These are phyloP conservation scores for Papilio xuthus DNA, from an alignment of 1,140 invertebrate genomes.

Conservation along the genomic window DNA sequence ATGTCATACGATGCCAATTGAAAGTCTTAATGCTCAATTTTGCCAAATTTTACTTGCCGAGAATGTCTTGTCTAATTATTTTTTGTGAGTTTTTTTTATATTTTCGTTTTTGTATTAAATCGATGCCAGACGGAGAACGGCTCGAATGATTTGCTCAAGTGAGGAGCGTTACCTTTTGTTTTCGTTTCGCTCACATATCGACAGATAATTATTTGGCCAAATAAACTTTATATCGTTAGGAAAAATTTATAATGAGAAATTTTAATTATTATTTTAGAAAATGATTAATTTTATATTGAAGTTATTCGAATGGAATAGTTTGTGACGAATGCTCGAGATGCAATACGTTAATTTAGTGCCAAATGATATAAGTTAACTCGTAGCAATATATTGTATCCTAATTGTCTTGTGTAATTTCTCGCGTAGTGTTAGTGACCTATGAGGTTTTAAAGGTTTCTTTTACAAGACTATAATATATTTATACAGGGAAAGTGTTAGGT, in stretches of 20 bases:
- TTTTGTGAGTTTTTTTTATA: constrained; percentile 57
- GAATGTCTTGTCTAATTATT: constrained; percentile 72
- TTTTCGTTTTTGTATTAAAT: constrained; percentile 34
- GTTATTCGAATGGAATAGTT: constrained; percentile 70
- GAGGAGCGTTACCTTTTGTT: constrained; percentile 59
- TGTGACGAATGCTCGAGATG: constrained; percentile 78
- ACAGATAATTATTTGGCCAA: constrained; percentile 62
- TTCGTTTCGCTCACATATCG: constrained; percentile 58
- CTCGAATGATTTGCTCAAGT: constrained; percentile 73
- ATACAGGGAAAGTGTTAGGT: constrained; percentile 81
- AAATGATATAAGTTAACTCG: constrained; percentile 82
- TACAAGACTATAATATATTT: constrained; percentile 80
- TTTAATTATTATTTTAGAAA: constrained; percentile 70
- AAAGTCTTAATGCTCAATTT: constrained; percentile 80
- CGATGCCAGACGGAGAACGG: constrained; percentile 54
- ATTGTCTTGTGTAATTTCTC: constrained; percentile 79
- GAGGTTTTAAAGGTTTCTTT: constrained; percentile 79
- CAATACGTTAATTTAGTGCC: constrained; percentile 82
- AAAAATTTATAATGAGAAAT: constrained; percentile 59
- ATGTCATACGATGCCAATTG: constrained; percentile 71
- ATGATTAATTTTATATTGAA: constrained; percentile 50
- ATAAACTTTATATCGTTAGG: constrained; percentile 69
- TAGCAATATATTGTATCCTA: constrained; percentile 80
- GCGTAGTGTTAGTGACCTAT: constrained; percentile 79
- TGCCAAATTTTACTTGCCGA: constrained; percentile 81